Evolutionary conservation across 2,797 vertebrate genomes (phyloP).

Genomic region (Paedocypris micromegethes): DNA sequence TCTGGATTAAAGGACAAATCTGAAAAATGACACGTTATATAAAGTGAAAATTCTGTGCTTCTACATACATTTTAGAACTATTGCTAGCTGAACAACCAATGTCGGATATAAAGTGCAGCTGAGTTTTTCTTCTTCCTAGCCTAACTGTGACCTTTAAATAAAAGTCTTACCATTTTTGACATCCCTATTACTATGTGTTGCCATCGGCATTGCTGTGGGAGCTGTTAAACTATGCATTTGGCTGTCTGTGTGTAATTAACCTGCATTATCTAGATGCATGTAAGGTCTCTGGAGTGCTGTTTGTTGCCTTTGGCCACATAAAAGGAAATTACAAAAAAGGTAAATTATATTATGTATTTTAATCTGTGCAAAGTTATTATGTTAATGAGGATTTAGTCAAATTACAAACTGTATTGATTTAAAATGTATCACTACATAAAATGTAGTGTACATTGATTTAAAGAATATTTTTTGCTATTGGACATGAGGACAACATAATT

Average conservation of each 20-base stretch:
- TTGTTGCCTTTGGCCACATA: too few species aligned
- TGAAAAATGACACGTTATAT: too few species aligned
- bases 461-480: not conserved
- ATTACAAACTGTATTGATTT: too few species aligned
- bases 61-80: too few species aligned
- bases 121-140: constrained; percentile 12
- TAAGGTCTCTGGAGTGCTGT: not conserved
- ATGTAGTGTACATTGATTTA: not conserved
- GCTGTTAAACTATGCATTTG: constrained; percentile 14
- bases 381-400: too few species aligned
- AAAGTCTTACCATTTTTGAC: constrained; percentile 26
- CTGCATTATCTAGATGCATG: constrained; percentile 23
- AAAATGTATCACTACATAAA: too few species aligned
- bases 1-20: too few species aligned
- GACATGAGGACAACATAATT: not conserved
- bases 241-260: constrained; percentile 27
- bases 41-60: too few species aligned
- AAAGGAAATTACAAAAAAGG: too few species aligned
- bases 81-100: not conserved
- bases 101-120: constrained; percentile 1
- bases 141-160: constrained; percentile 31
- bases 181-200: constrained; percentile 28
- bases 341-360: too few species aligned
- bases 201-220: constrained; percentile 21
- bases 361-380: too few species aligned